Evolutionary conservation across 2,888 invertebrate genomes (phyloP).

Genomic region (Eupithecia centaureata): DNA sequence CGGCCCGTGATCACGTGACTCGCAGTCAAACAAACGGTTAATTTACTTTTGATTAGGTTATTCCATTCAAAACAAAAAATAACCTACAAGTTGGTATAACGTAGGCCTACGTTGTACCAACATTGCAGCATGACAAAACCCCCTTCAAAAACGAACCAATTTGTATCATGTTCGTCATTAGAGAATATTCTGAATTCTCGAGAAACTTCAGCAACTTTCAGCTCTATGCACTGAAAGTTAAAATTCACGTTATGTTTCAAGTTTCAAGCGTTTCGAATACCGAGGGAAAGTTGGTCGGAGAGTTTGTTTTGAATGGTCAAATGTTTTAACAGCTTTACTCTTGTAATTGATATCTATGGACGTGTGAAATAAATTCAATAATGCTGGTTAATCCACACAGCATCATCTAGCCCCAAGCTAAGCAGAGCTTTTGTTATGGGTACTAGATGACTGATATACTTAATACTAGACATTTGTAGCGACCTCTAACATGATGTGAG

Average conservation of each 20-base stretch:
- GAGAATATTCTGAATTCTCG: constrained; percentile 2
- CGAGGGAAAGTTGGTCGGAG: background rate
- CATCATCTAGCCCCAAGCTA: too few relatives aligned
- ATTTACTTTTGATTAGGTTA: too few relatives aligned
- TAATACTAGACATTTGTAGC: too few relatives aligned
- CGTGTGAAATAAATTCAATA: too few relatives aligned
- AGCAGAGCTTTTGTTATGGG: too few relatives aligned
- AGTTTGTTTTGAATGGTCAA: background rate
- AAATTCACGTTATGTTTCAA: background rate
- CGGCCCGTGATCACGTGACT: too few relatives aligned
- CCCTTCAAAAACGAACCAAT: background rate
- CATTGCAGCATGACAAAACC: background rate
- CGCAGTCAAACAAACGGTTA: too few relatives aligned
- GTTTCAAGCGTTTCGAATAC: background rate
- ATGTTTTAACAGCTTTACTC: background rate
- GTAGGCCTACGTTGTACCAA: background rate
- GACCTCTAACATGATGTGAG: too few relatives aligned
- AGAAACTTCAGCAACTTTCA: background rate
- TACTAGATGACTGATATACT: too few relatives aligned
- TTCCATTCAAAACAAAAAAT: too few relatives aligned
- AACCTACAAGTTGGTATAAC: too few relatives aligned
- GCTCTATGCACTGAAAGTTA: background rate
- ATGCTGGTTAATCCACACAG: too few relatives aligned
- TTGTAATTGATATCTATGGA: background rate
- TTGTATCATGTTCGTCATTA: constrained; percentile 4